These are phyloP conservation scores for Bombus waltoni DNA, from an alignment of 1,140 invertebrate genomes.

Conservation along the genomic window DNA sequence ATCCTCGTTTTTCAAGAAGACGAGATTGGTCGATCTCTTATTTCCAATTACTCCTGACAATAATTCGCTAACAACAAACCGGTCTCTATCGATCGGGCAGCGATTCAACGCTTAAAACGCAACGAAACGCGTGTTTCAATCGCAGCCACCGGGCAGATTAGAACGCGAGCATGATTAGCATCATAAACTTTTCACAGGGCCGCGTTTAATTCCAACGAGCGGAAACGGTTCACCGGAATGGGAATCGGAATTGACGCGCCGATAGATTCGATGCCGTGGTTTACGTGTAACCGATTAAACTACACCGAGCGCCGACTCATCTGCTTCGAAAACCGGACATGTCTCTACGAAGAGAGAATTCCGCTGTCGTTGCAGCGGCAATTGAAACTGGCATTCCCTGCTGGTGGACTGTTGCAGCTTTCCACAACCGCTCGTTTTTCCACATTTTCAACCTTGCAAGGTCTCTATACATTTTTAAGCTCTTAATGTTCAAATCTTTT, in stretches of 20 bases:
- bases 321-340: constrained; percentile 38
- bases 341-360: constrained; percentile 39
- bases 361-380: constrained; percentile 23
- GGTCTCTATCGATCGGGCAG: neutral
- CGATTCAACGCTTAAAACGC: constrained; percentile 1
- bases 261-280: constrained; percentile 48
- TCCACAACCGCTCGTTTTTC: constrained; percentile 11
- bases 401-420: too few relatives aligned
- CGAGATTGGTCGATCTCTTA: neutral
- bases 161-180: constrained; percentile 36
- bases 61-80: neutral
- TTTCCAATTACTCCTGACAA: constrained; percentile 24
- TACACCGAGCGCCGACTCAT: constrained; percentile 30
- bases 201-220: constrained; percentile 33
- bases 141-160: neutral
- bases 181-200: constrained; percentile 44
- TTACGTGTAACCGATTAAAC: constrained; percentile 60
- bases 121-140: constrained; percentile 12
- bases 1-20: neutral
- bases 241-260: constrained; percentile 48
- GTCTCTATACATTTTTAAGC: too few relatives aligned
- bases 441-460: too few relatives aligned
- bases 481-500: too few relatives aligned
- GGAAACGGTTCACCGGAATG: constrained; percentile 28
- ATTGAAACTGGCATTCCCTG: neutral